Base-by-base conservation (phyloP, 2,113 vertebrate species). In the Poicephalus meyeri region DNA sequence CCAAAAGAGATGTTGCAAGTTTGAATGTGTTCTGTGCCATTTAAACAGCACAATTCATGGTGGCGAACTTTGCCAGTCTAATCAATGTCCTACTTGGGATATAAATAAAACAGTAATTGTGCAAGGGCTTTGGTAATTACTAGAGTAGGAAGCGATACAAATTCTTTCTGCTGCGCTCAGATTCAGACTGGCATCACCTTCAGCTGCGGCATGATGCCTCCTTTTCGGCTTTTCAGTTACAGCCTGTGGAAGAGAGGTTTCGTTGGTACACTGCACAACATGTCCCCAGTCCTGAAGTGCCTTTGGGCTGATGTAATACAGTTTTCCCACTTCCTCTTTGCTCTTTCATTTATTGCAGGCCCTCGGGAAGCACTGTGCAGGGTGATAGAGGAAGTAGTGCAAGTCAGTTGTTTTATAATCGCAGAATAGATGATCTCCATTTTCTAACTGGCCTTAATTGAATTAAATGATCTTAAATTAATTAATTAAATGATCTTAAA, bases 211-310 rank as follows among this genome's bases (percentile, higher is more conserved):
- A 5, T 6, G 12, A 55, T 90, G 63, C 20, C 18, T 73, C 49
- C 53, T 73, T 24, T 89, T 77, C 0, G 4, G 35, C 77, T 89
- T 70, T 92, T 79, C 42, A 52, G 35, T 39, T 79, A 49, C 37
- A 76, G 65, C 35, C 18, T 2, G 1, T 63, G 15, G 26, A 50
- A 74, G 12, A 11, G 64, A 55, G 35, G 25, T 88, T 92, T 70
- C 13, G 0, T 33, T 68, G 46, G 25, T 35, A 24, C 1, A 2
- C 44, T 82, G 58, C 49, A 24, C 1, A 1, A 1, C 0, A 0
- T 85, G 46, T 66, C 24, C 33, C 24, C 3, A 0, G 20, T 56
- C 50, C 76, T 86, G 41, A 47, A 47, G 33, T 80, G 90, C 12
- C 20, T 55, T n/a, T 73, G 64, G 55, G 37, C 5, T 63, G 29